Percentiles rank a stretch among this genome's conserved stretches.
phyloP scores from a whole-genome alignment of 2,888 invertebrate species.

The Furcula furcula region DNA sequence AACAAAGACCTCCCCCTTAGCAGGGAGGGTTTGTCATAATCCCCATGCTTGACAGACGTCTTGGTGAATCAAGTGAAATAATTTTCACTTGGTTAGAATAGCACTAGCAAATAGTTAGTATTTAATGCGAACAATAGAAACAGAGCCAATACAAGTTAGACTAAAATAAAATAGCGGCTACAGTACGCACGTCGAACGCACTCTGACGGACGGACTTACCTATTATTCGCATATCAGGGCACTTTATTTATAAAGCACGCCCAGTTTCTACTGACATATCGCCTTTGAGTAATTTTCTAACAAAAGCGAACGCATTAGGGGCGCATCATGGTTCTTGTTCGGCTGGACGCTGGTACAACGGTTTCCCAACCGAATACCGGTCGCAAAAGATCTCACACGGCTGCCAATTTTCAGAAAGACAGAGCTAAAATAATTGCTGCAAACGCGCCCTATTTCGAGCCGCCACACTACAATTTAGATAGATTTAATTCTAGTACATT shows the following conservation, averaged over 20 bases:
- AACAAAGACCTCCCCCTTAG: no score
- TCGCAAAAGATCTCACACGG: constrained; percentile 74
- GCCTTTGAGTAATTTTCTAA: constrained; percentile 36
- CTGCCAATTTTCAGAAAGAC: constrained; percentile 82
- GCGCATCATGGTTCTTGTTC: constrained; percentile 48
- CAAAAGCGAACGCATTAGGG: constrained; percentile 26
- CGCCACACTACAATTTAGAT: constrained; percentile 66
- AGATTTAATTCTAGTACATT: constrained; percentile 72
- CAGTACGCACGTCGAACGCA: constrained; percentile 44
- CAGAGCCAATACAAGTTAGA: constrained; percentile 38
- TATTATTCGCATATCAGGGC: constrained; percentile 76
- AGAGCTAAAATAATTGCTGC: constrained; percentile 80
- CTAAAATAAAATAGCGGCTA: constrained; percentile 49
- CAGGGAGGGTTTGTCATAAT: no score
- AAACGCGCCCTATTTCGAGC: constrained; percentile 79
- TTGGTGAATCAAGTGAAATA: no score
- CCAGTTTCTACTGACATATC: constrained; percentile 61
- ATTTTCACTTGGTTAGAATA: no score
- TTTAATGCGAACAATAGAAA: constrained; percentile 15
- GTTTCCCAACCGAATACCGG: constrained; percentile 80
- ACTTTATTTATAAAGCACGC: constrained; percentile 72
- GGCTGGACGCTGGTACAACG: constrained; percentile 60
- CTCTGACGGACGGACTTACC: constrained; percentile 62
- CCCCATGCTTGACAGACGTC: no score
- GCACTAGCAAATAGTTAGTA: constrained; percentile 22